Evolutionary conservation across 1,140 invertebrate species (phyloP), one percentile per base, ranked within the genome.

Genomic region (Drosophila sucinea): DNA sequence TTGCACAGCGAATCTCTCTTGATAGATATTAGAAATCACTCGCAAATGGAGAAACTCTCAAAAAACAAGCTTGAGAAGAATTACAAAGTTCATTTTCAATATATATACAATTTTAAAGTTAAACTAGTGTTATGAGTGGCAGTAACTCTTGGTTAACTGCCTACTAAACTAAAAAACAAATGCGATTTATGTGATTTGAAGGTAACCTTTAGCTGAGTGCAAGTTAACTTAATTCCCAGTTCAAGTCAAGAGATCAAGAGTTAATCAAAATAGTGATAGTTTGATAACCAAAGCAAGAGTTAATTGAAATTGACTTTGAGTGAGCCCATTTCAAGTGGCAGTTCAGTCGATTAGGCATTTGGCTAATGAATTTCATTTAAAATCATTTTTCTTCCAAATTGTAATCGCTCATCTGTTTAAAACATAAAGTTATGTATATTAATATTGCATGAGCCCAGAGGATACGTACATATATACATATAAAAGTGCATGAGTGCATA

Each of bases 401-500:
- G 17, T 44, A 44, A 44, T 44, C 17, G 41, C 3, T 44, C 17
- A 44, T 44, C 17, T 44, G 41, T 44, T 44, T 44, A 6, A 44
- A 44, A 44, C 6, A 44, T 41, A 17, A 17, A 41, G 40, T 4
- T 17, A 6, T 5, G n/a, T 17, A 41, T 17, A 17, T 41, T 41
- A 41, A 41, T 41, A 41, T 41, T 41, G 10, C 10, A 10, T 40
- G 38, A 40, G 38, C 38, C 38, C 38, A 11, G 10, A 40, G 38
- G 38, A 40, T 40, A 40, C 3, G 11, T 11, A 38, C 11, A 38
- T 3, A 38, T 38, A 38, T 38, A 38, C 3, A 41, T 10, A 30
- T 54, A 72, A 63, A 73, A 63, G 61, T 72, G 60, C 51, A 73
- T 71, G 58, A 61, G 51, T 62, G 44, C 58, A 33, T 61, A 61